These are phyloP conservation scores for Pandion haliaetus DNA, from an alignment of 2,113 vertebrate species.

Conservation along the genomic window DNA sequence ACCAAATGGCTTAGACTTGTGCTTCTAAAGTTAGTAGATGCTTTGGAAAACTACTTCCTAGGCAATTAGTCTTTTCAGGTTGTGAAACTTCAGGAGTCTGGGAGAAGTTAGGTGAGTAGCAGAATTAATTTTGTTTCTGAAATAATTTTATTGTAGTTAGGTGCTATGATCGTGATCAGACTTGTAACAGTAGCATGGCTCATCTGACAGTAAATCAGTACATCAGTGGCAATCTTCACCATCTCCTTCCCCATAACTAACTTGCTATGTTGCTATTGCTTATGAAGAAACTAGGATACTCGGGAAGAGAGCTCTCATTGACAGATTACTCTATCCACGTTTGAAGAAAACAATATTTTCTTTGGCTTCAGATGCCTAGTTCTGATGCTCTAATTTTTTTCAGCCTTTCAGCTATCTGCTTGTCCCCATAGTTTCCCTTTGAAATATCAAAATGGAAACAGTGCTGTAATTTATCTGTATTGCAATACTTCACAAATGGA, in stretches of 20 bases:
- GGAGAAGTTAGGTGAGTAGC: not conserved
- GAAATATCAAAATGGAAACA: not conserved
- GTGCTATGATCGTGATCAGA: not conserved
- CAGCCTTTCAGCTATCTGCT: not conserved
- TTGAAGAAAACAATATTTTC: not conserved
- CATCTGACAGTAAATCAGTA: not conserved
- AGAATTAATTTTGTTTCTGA: not conserved
- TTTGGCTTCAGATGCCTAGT: not conserved
- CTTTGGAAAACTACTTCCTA: not conserved
- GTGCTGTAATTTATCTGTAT: not conserved
- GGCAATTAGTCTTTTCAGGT: not conserved
- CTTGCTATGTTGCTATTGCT: not conserved
- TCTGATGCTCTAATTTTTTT: not conserved
- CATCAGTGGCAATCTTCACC: not conserved
- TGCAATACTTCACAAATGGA: not conserved
- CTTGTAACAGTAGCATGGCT: not conserved
- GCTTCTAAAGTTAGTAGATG: not conserved
- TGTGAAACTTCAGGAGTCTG: not conserved
- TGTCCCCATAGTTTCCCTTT: not conserved
- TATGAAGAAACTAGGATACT: not conserved
- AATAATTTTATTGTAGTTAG: not conserved
- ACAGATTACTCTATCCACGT: not conserved
- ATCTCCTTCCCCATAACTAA: not conserved
- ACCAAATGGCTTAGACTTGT: not conserved
- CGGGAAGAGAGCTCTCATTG: not conserved